Evolutionary conservation across 2,888 invertebrate genomes (phyloP), one percentile per base, ranked within the genome.

Genomic region (Autographa pulchrina): DNA sequence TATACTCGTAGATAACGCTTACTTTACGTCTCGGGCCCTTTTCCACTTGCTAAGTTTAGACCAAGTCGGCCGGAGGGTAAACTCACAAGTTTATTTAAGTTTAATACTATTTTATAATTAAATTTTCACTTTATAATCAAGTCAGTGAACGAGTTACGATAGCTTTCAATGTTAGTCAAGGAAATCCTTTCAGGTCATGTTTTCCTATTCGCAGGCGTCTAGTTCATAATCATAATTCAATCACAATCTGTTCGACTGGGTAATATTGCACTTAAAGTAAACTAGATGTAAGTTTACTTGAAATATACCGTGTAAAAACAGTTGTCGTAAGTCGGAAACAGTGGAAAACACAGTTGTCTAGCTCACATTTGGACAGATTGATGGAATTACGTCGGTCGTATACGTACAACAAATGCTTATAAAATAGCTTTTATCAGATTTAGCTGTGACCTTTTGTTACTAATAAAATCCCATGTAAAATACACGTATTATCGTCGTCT

Each of bases 1-100:
- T 94, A 93, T 93, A 93, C 92, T 91, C 89, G 92, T 94, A 95
- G 95, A 95, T 95, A 95, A 94, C 94, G 90, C 92, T 92, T 93
- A 92, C 91, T 94, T 94, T 94, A 94, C 93, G 94, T 93, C 93
- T 92, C 90, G 89, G 90, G 90, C 91, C 93, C 94, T 93, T 93
- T 92, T 92, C 94, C 94, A 94, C 94, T 94, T 93, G 93, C 91
- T 89, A 91, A 94, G 91, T 94, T 95, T 89, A 86, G 88, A 75
- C 74, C 80, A 82, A 85, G 88, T 81, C 74, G 77, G 72, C 81
- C 87, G 87, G 90, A 92, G 92, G 93, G 92, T 93, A 92, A 90
- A 90, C 90, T 91, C 88, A 87, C 91, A 92, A 92, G 92, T 94
- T 93, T 92, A 92, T 92, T 90, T 90, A 92, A 93, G 90, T 93